phyloP scores from a whole-genome alignment of 2,113 vertebrate genomes.

The Malurus cyaneus region DNA sequence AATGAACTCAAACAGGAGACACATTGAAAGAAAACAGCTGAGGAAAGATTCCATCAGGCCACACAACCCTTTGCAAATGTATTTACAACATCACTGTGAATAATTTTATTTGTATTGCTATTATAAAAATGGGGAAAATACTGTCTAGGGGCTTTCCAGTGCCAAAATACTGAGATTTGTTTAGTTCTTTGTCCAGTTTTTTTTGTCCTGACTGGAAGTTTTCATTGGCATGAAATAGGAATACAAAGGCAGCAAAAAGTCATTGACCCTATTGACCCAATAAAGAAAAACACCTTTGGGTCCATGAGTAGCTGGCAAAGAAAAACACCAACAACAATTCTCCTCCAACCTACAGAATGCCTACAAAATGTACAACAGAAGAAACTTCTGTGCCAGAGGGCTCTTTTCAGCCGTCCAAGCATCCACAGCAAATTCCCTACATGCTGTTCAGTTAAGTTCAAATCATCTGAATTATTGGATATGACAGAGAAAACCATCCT shows the following conservation, averaged over 20 bases:
- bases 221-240: background rate
- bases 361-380: background rate
- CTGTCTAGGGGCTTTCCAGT: background rate
- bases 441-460: conserved; percentile 26
- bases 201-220: background rate
- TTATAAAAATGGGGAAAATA: background rate
- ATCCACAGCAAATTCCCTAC: background rate
- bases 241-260: background rate
- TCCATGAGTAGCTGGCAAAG: background rate
- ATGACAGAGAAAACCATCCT: conserved; percentile 40
- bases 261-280: background rate
- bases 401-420: conserved; percentile 1
- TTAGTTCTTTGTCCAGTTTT: background rate
- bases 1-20: background rate
- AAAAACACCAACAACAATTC: background rate
- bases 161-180: background rate
- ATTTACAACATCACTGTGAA: background rate
- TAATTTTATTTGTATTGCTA: background rate
- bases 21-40: background rate
- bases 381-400: conserved; percentile 20
- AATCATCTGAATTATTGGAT: conserved; percentile 39
- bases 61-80: background rate
- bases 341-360: background rate
- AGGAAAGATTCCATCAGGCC: background rate
- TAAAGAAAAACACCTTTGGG: background rate